phyloP scores from a whole-genome alignment of 2,888 invertebrate genomes.

The Cephus spinipes region DNA sequence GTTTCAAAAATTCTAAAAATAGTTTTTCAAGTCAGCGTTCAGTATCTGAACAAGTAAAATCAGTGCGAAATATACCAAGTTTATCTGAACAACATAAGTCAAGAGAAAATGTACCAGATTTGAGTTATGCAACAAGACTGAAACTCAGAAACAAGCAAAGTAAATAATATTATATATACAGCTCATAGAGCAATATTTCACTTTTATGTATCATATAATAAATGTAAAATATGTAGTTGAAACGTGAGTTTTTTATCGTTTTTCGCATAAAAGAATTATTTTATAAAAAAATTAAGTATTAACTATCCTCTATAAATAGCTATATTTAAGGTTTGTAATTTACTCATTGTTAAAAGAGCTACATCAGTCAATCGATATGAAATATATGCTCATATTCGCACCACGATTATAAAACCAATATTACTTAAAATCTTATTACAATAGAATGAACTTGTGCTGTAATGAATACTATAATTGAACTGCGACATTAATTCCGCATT shows the following conservation, averaged over 20 bases:
- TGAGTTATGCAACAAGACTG: slow-evolving; percentile 21
- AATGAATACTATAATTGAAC: too few relatives aligned
- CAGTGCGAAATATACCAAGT: neutral
- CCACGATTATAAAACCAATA: too few relatives aligned
- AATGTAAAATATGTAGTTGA: slow-evolving; percentile 6
- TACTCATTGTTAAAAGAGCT: slow-evolving; percentile 21
- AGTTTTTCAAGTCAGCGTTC: neutral
- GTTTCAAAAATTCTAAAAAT: neutral
- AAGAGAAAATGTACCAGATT: slow-evolving; percentile 8
- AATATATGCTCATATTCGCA: too few relatives aligned
- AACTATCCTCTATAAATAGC: slow-evolving; percentile 19
- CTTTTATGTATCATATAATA: slow-evolving; percentile 2
- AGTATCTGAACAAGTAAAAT: neutral
- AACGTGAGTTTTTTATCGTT: neutral
- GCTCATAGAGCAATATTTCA: slow-evolving; percentile 3
- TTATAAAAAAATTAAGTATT: slow-evolving; percentile 15
- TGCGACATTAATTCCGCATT: slow-evolving; percentile 2
- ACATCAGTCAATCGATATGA: slow-evolving; percentile 26
- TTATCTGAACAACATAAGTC: neutral
- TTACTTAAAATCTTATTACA: too few relatives aligned
- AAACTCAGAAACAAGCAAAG: slow-evolving; percentile 21
- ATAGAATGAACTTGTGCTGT: too few relatives aligned
- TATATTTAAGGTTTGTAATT: slow-evolving; percentile 17
- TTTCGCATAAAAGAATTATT: neutral
- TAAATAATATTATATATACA: slow-evolving; percentile 9